Base-by-base conservation (phyloP, 2,113 vertebrate species). In the Corythaixoides concolor region DNA sequence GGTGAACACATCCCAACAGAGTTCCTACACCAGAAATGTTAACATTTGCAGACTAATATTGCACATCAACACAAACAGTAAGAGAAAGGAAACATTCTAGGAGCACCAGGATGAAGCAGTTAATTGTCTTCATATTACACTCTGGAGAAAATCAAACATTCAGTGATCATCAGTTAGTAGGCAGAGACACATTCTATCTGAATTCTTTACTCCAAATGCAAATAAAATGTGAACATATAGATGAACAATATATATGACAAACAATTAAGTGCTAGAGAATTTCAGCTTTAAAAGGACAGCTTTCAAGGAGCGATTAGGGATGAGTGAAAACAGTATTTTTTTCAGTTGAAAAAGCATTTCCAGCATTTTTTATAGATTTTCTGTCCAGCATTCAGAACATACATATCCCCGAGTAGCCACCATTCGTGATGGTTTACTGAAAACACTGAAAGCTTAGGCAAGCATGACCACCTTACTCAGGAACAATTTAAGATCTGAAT, bases 281-380 rank as follows among this genome's bases (percentile, higher is more conserved):
- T 60, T 50, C 2, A 2, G 4, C 12, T 69, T 58, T 28, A 55
- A 53, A 79, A 83, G 20, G 5, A n/a, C 73, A 76, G 50, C 23
- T 70, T 78, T 33, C 8, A 26, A 58, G 56, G 18, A 76, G 30
- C 0, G 0, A 35, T 43, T 24, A 39, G 3, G 17, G 9, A 58
- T 64, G 26, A 67, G 12, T 50, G 18, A 50, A 90, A 90, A 15
- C 3, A 16, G 13, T n/a, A 27, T 39, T 43, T 55, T 86, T 66
- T 55, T 81, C 26, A 30, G 9, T 3, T 47, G 30, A 55, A 84
- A 75, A 67, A 50, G 14, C 23, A 35, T 37, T 88, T 47, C 22
- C 59, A 88, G 41, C 17, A 37, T 52, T 63, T 18, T 67, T 58
- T 35, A 64, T 30, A 52, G 50, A 69, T 84, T 88, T 81, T 33